Conservation (phyloP, 1,140 invertebrate genomes). For the Amphibalanus amphitrite region DNA sequence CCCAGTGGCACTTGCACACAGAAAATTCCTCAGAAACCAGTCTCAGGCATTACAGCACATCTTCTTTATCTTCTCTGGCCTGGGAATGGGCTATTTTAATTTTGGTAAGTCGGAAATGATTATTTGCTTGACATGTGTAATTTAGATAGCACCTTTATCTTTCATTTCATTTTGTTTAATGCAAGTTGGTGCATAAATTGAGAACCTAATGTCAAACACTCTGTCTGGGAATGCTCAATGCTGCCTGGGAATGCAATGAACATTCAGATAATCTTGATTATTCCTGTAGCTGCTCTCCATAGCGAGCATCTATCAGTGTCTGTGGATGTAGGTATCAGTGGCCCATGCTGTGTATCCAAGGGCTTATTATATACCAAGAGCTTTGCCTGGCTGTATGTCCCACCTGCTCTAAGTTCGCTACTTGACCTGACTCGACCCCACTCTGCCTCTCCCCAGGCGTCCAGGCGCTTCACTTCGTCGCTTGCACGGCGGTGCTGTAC, state of each 20-base stretch:
- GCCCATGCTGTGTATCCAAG: too few species aligned
- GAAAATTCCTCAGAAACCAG: constrained; percentile 36
- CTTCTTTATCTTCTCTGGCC: constrained; percentile 51
- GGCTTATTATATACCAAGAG: too few species aligned
- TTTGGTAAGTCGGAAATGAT: constrained; percentile 40
- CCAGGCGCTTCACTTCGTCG: constrained; percentile 48
- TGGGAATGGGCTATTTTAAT: constrained; percentile 58
- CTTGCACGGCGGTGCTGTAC: constrained; percentile 50
- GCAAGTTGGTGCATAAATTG: neutral
- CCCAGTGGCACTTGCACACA: constrained; percentile 53
- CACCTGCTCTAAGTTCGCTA: too few species aligned
- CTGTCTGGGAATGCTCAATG: neutral
- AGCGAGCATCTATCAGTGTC: too few species aligned
- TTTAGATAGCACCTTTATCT: too few species aligned
- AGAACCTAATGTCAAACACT: neutral
- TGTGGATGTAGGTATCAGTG: too few species aligned
- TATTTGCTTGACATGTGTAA: neutral
- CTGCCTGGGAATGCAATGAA: neutral
- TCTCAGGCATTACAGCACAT: constrained; percentile 42
- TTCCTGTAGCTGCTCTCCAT: too few species aligned
- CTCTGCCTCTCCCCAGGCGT: too few species aligned
- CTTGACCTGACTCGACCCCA: too few species aligned
- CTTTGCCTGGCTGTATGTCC: too few species aligned
- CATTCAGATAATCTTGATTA: neutral
- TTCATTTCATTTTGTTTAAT: too few species aligned